Conservation (phyloP, 2,113 vertebrate genomes). For the Gobio gobio region DNA sequence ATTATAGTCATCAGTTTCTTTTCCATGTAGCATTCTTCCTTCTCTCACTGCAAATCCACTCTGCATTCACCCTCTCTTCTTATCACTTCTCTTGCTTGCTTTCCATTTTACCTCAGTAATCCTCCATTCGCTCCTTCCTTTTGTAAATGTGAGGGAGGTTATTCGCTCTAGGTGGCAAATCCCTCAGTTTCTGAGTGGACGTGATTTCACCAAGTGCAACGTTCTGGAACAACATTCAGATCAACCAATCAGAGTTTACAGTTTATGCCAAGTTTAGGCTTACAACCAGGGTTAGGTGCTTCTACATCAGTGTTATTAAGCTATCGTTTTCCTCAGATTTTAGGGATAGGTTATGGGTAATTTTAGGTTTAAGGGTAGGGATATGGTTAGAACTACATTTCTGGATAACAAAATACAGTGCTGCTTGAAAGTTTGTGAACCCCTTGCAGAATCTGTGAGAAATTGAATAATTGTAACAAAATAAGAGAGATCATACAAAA, state of each 20-base stretch:
- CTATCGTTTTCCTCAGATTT: too few species aligned
- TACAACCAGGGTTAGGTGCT: too few species aligned
- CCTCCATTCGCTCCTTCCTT: background rate
- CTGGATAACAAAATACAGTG: too few species aligned
- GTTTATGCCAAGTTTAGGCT: too few species aligned
- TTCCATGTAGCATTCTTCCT: background rate
- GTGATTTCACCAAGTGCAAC: background rate
- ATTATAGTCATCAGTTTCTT: background rate
- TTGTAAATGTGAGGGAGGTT: background rate
- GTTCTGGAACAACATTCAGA: too few species aligned
- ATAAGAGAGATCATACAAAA: too few species aligned
- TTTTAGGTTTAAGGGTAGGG: too few species aligned
- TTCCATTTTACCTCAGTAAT: constrained; percentile 13
- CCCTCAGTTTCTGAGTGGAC: background rate
- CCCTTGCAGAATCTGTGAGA: background rate
- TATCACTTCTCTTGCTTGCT: constrained; percentile 1
- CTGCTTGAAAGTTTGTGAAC: background rate
- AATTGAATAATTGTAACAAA: background rate
- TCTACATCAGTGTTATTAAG: too few species aligned
- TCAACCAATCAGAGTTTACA: too few species aligned
- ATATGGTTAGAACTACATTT: too few species aligned
- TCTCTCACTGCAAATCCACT: background rate
- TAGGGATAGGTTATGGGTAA: too few species aligned
- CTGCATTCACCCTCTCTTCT: background rate
- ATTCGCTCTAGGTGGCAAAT: background rate